Conservation (phyloP, 2,797 vertebrate species). For the Hephaestus fuliginosus region DNA sequence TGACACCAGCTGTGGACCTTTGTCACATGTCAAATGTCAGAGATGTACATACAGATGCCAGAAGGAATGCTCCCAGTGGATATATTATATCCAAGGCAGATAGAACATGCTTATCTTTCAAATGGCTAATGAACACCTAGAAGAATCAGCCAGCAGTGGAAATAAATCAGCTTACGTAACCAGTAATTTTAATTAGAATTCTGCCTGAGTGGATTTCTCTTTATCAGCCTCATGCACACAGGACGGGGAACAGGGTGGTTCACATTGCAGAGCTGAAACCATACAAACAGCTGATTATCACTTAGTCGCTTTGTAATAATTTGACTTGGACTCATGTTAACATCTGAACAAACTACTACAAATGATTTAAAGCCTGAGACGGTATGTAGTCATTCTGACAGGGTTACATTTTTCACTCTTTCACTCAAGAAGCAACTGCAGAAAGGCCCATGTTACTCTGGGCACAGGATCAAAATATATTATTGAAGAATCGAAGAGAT, state of each 20-base stretch:
- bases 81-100: slow-evolving; percentile 25
- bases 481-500: neutral
- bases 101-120: slow-evolving; percentile 27
- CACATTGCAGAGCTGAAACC: neutral
- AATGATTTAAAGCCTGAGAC: neutral
- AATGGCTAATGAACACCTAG: slow-evolving; percentile 27
- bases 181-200: slow-evolving; percentile 29
- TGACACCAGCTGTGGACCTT: neutral
- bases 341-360: neutral
- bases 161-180: slow-evolving; percentile 31
- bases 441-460: neutral
- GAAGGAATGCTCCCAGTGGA: neutral
- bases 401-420: neutral
- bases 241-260: neutral
- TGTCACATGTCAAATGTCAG: slow-evolving; percentile 7
- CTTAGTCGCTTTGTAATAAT: neutral
- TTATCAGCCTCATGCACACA: slow-evolving; percentile 5
- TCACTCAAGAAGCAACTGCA: neutral
- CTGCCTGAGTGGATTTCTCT: slow-evolving; percentile 5
- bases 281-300: neutral
- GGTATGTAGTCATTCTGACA: neutral
- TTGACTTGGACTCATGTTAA: neutral
- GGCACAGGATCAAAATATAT: neutral
- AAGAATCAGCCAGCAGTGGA: neutral
- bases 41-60: neutral